Evolutionary conservation across 1,140 invertebrate species (phyloP), one percentile per base, ranked within the genome.

Genomic region (Amyelois transitella): DNA sequence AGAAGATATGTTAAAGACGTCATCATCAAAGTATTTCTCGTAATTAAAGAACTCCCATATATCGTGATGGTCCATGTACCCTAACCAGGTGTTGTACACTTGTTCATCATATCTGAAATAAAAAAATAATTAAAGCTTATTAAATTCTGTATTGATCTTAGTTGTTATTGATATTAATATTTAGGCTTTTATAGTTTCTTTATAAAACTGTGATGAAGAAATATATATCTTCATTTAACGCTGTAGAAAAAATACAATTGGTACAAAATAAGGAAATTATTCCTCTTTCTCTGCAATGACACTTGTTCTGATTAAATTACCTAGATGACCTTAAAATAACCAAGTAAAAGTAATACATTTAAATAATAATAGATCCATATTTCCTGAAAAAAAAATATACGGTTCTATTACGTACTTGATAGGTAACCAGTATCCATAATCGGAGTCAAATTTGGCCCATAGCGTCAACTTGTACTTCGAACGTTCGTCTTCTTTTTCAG

Each of bases 41-140:
- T 64, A 78, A 43, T 78, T 71, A 22, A 51, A 64, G 25, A 70
- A 73, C 18, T 70, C 64, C 69, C 65, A 73, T 19, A 77, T 52
- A 6, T 61, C 58, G 28, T 74, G 68, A 20, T 55, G 49, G 4
- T 54, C 49, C 10, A 69, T 43, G 6, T 43, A 61, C 48, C 67
- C 70, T 3, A 72, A 43, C 65, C 66, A 74, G 0, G 24, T 10
- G 47, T 70, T 71, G 49, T 57, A 73, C 19, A 54, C 21, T 17
- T 72, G 19, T 4, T 56, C 51, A 58, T 78, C 74, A 8, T 68
- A 68, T 56, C 78, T 81, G 51, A 38, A 38, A 38, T 28, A 8
- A 8, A 14, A 14, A 12, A 1, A 14, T 38, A 0, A 45, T 53
- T 10, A 20, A 20, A 57, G n/a, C n/a, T n/a, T n/a, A n/a, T n/a